phyloP scores from a whole-genome alignment of 1,140 invertebrate genomes.

The Papilio dardanus region DNA sequence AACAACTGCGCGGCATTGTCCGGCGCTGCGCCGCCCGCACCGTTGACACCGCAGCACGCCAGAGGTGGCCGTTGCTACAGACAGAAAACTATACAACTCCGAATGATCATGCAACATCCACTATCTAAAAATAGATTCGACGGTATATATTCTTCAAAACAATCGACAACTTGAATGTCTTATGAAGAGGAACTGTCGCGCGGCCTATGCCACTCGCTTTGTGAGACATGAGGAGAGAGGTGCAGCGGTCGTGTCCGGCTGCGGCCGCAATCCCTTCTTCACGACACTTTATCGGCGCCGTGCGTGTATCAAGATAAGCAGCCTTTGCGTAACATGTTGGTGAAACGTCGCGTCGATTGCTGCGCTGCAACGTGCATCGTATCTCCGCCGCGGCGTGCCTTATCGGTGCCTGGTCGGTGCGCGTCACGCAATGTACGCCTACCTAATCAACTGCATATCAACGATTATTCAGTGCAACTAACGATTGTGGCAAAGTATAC shows the following conservation, averaged over 20 bases:
- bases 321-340: neutral
- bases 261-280: neutral
- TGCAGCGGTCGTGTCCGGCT: neutral
- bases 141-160: too few relatives aligned
- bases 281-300: neutral
- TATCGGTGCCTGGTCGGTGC: neutral
- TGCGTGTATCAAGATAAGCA: neutral
- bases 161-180: neutral
- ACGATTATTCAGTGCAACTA: neutral
- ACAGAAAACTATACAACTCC: neutral
- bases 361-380: conserved; percentile 22
- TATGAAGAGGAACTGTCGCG: neutral
- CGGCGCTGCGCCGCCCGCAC: conserved; percentile 41
- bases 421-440: conserved; percentile 1
- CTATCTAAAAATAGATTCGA: neutral
- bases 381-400: neutral
- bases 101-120: neutral
- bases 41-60: neutral
- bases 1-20: conserved; percentile 49
- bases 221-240: neutral
- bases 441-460: neutral
- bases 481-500: neutral
- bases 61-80: neutral
- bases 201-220: neutral
- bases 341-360: conserved; percentile 26